Percentiles rank a stretch among this genome's conserved stretches.
These are phyloP conservation scores for Netta rufina DNA, from an alignment of 2,797 vertebrate genomes.

Conservation along the genomic window DNA sequence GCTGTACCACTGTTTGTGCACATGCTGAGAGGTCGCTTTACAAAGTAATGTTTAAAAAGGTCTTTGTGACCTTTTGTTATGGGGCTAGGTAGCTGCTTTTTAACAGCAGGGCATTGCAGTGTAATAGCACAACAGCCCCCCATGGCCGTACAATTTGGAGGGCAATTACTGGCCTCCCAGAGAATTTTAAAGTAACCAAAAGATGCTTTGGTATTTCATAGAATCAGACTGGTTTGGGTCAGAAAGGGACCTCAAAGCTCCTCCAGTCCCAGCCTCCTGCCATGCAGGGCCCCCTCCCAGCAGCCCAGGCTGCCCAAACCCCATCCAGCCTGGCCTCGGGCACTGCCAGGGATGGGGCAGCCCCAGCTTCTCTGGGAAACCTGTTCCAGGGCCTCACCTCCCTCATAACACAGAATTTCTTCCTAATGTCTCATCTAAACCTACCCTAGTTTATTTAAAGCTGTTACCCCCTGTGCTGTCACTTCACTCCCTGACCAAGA, in stretches of 20 bases:
- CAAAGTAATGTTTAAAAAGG: background rate
- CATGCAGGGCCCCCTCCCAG: background rate
- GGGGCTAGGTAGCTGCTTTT: background rate
- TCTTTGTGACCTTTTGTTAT: background rate
- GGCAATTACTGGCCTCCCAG: background rate
- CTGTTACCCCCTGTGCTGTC: too few species aligned
- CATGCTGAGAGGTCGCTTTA: background rate
- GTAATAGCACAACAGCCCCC: background rate
- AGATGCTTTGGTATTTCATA: background rate
- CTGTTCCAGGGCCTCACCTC: too few species aligned
- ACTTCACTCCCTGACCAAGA: too few species aligned
- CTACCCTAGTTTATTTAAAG: too few species aligned
- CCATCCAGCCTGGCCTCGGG: too few species aligned
- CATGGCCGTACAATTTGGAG: rapidly evolving
- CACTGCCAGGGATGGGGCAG: too few species aligned
- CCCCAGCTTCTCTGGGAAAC: too few species aligned
- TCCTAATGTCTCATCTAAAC: too few species aligned
- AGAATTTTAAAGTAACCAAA: background rate
- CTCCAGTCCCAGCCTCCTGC: background rate
- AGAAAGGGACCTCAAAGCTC: background rate
- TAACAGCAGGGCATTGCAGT: background rate
- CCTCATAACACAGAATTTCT: too few species aligned
- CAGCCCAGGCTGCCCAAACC: too few species aligned
- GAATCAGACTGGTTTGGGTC: background rate
- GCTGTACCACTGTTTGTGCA: rapidly evolving